Conservation (phyloP, 2,113 vertebrate species). For the Dasypus novemcinctus region DNA sequence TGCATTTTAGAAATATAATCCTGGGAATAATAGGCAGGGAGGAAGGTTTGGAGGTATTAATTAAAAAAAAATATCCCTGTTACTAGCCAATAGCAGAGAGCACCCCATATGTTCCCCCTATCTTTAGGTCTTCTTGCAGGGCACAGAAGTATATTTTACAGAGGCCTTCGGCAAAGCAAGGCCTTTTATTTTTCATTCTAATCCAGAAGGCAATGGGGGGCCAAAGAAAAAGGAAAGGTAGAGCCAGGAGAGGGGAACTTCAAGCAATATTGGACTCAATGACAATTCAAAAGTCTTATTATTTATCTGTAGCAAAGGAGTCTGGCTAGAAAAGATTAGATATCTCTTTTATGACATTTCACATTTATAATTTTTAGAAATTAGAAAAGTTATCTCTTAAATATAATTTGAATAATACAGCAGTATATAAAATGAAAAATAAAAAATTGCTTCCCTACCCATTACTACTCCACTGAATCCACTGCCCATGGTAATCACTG, state of each 20-base stretch:
- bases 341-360: neutral
- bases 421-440: constrained; percentile 15
- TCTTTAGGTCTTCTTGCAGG: neutral
- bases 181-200: neutral
- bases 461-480: neutral
- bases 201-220: neutral
- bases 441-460: neutral
- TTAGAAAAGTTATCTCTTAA: neutral
- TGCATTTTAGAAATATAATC: constrained; percentile 42
- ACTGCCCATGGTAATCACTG: neutral
- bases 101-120: neutral
- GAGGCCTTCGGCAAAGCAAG: neutral
- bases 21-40: neutral
- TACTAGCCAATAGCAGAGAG: neutral
- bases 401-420: constrained; percentile 22
- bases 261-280: neutral
- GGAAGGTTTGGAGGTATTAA: neutral
- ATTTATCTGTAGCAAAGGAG: neutral
- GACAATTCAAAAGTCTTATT: neutral
- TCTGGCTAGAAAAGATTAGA: neutral
- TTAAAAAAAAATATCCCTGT: neutral
- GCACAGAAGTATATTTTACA: neutral
- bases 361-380: constrained; percentile 1
- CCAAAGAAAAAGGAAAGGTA: neutral
- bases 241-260: neutral